Conservation (phyloP, 2,888 invertebrate genomes). For the Hypomecis atomaria region DNA sequence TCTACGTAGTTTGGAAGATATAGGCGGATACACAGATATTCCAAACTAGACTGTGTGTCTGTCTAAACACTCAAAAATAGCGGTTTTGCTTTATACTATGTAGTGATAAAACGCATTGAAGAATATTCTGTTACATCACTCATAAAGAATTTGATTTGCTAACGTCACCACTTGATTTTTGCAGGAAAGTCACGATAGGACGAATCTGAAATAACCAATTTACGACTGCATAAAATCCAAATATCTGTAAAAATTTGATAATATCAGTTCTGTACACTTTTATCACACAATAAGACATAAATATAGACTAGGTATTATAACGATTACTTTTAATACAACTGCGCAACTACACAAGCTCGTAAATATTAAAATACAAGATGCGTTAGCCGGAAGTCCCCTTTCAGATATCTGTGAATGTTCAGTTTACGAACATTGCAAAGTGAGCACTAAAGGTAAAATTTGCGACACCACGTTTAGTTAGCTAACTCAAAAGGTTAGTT, state of each 20-base stretch:
- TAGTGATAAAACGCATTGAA: too few relatives aligned
- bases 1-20: too few relatives aligned
- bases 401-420: slow-evolving; percentile 49
- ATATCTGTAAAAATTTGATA: slow-evolving; percentile 53
- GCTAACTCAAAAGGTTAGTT: too few relatives aligned
- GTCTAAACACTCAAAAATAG: too few relatives aligned
- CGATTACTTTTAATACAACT: slow-evolving; percentile 75
- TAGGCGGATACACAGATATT: too few relatives aligned
- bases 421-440: neutral
- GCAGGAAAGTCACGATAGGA: slow-evolving; percentile 10
- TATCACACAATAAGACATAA: slow-evolving; percentile 69
- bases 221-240: slow-evolving; percentile 43
- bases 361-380: slow-evolving; percentile 72
- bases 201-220: slow-evolving; percentile 6
- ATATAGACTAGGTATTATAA: too few relatives aligned
- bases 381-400: slow-evolving; percentile 64
- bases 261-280: slow-evolving; percentile 52
- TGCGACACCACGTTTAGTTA: neutral
- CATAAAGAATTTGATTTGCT: neutral
- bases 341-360: slow-evolving; percentile 56
- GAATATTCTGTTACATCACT: neutral
- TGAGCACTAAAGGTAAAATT: neutral
- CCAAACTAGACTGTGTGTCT: too few relatives aligned
- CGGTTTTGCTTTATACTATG: too few relatives aligned
- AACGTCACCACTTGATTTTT: neutral